phyloP scores from a whole-genome alignment of 2,888 invertebrate genomes.

The Andrena flavipes region DNA sequence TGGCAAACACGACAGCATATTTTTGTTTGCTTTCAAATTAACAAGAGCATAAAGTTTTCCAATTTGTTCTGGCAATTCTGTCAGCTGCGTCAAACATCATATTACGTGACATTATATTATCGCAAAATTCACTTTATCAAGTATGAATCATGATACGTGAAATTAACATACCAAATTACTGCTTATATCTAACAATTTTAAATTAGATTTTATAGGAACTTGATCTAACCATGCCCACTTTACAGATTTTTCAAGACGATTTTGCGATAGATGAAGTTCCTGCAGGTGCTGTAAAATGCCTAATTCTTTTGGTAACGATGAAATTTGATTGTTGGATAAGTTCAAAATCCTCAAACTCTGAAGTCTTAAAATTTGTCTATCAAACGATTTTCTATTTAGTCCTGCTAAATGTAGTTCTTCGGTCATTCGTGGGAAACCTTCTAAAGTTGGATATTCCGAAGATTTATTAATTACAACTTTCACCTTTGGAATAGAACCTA shows the following conservation, averaged over 20 bases:
- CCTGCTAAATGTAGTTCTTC: constrained; percentile 88
- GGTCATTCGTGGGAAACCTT: constrained; percentile 90
- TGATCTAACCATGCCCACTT: constrained; percentile 90
- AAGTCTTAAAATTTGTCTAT: constrained; percentile 89
- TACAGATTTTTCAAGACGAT: constrained; percentile 87
- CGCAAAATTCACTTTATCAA: background rate
- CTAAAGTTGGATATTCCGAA: constrained; percentile 89
- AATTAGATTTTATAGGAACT: constrained; percentile 85
- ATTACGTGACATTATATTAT: constrained; percentile 13
- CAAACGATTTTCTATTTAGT: constrained; percentile 88
- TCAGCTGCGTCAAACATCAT: constrained; percentile 66
- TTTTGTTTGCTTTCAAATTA: constrained; percentile 88
- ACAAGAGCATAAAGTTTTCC: constrained; percentile 88
- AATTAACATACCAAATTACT: constrained; percentile 86
- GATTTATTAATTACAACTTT: constrained; percentile 88
- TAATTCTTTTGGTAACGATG: constrained; percentile 89
- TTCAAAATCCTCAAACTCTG: constrained; percentile 89
- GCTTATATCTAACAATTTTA: constrained; percentile 89
- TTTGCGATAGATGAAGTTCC: constrained; percentile 88
- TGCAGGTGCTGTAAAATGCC: constrained; percentile 88
- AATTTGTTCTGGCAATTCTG: constrained; percentile 87
- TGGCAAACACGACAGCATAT: constrained; percentile 87
- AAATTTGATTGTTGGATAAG: constrained; percentile 90
- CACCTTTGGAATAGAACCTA: constrained; percentile 84
- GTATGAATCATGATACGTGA: background rate